phyloP scores from a whole-genome alignment of 1,140 invertebrate species.

The Listronotus bonariensis region DNA sequence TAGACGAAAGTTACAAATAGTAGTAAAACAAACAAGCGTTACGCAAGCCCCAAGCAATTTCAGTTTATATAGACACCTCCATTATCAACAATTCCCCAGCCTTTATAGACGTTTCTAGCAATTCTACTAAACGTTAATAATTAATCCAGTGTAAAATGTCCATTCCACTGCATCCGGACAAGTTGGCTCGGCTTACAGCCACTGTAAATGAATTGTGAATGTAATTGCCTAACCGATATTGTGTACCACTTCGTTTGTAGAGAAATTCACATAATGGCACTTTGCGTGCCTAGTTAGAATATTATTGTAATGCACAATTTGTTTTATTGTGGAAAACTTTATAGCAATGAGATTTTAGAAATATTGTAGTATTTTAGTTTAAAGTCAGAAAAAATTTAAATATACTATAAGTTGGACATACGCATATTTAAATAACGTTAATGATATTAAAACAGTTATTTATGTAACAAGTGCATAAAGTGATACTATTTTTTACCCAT shows the following conservation, averaged over 20 bases:
- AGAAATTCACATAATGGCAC: too few relatives aligned
- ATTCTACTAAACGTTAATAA: conserved; percentile 4
- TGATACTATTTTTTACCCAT: too few relatives aligned
- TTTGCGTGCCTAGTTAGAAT: not conserved
- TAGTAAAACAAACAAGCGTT: conserved; percentile 2
- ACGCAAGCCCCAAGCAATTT: not conserved
- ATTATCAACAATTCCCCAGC: conserved; percentile 7
- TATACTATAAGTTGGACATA: not conserved
- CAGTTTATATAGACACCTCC: conserved; percentile 1
- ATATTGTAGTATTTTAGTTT: too few relatives aligned
- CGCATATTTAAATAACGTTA: too few relatives aligned
- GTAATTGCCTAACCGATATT: conserved; percentile 10
- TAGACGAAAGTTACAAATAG: not conserved
- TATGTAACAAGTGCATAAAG: too few relatives aligned
- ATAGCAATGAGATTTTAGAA: not conserved
- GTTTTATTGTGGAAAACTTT: not conserved
- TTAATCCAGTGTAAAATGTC: conserved; percentile 1
- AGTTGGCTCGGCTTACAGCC: conserved; percentile 3
- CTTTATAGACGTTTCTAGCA: not conserved
- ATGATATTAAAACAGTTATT: too few relatives aligned
- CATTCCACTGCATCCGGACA: not conserved
- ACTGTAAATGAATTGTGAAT: conserved; percentile 9
- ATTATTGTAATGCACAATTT: not conserved
- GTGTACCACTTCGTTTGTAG: conserved; percentile 1
- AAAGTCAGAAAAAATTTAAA: not conserved